These are phyloP conservation scores for Alloscopus bannaensis DNA, from an alignment of 2,888 invertebrate genomes.

Conservation along the genomic window DNA sequence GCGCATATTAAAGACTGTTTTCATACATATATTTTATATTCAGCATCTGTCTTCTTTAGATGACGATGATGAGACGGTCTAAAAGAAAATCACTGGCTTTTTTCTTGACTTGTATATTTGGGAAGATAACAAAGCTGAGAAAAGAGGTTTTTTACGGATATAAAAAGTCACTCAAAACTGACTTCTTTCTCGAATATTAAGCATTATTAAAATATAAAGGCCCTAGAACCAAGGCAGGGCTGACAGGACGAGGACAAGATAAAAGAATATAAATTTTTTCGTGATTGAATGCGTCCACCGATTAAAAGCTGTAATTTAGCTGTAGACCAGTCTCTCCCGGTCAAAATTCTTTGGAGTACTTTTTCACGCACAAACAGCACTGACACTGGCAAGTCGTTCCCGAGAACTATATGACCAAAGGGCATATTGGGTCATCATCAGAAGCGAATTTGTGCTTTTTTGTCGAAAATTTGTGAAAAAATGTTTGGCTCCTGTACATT, in stretches of 20 bases:
- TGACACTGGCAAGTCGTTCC: too few relatives aligned
- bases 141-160: too few relatives aligned
- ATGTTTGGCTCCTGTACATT: neutral
- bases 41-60: conserved; percentile 2
- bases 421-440: too few relatives aligned
- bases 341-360: neutral
- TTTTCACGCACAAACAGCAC: conserved; percentile 20
- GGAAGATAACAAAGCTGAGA: too few relatives aligned
- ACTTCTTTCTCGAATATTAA: neutral
- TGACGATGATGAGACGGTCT: conserved; percentile 16
- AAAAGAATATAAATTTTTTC: too few relatives aligned
- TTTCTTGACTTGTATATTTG: too few relatives aligned
- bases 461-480: neutral
- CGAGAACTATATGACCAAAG: too few relatives aligned
- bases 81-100: conserved; percentile 15
- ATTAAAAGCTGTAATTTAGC: neutral
- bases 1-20: neutral
- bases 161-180: too few relatives aligned
- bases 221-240: conserved; percentile 24
- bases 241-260: too few relatives aligned
- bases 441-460: conserved; percentile 22
- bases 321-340: neutral
- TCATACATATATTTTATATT: conserved; percentile 16
- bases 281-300: too few relatives aligned
- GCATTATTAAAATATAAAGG: conserved; percentile 4